Conservation (phyloP, 2,888 invertebrate species). For the Empis stercorea region DNA sequence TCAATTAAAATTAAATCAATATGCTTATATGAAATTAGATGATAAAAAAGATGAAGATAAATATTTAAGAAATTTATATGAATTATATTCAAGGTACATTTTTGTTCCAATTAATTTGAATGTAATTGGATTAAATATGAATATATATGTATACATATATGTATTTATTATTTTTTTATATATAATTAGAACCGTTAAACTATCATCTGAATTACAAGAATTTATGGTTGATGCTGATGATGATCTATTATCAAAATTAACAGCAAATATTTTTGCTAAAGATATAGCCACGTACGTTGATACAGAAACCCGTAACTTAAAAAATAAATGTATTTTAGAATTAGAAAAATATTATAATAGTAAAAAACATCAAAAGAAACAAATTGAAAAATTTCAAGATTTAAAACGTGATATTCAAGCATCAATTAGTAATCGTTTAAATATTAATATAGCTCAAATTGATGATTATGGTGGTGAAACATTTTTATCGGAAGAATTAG, state of each 20-base stretch:
- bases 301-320: constrained; percentile 64
- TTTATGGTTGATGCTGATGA: constrained; percentile 72
- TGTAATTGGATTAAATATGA: too few species aligned
- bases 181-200: constrained; percentile 51
- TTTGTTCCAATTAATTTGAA: too few species aligned
- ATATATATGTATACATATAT: too few species aligned
- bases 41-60: constrained; percentile 74
- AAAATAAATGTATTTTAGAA: constrained; percentile 59
- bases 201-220: constrained; percentile 56
- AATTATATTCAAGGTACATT: constrained; percentile 70
- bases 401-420: constrained; percentile 86
- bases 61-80: constrained; percentile 78
- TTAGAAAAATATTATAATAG: constrained; percentile 80
- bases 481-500: constrained; percentile 87
- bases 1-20: constrained; percentile 76
- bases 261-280: constrained; percentile 66
- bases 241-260: constrained; percentile 61
- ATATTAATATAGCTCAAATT: constrained; percentile 86
- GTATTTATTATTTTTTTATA: background rate
- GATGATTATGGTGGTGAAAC: constrained; percentile 97
- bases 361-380: constrained; percentile 90
- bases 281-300: constrained; percentile 67
- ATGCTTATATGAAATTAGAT: constrained; percentile 70
- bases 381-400: constrained; percentile 84
- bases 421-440: constrained; percentile 78